These are phyloP conservation scores for Drosophila dunni DNA, from an alignment of 1,140 invertebrate genomes.

Conservation along the genomic window DNA sequence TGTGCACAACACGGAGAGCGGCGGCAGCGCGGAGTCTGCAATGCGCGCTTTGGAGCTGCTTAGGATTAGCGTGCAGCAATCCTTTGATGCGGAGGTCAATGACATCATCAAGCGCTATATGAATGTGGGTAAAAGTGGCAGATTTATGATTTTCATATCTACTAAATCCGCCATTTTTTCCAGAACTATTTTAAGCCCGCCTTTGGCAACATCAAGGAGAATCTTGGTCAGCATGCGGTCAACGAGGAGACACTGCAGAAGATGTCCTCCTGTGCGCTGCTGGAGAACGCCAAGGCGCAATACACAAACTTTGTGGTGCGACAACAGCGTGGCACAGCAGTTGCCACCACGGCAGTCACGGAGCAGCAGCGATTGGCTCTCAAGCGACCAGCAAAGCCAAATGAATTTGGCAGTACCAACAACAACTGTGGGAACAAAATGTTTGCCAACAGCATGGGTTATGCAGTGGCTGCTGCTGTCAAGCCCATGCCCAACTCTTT, in stretches of 20 bases:
- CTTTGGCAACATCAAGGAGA: conserved; percentile 82
- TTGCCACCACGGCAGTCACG: conserved; percentile 5
- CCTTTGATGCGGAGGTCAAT: conserved; percentile 88
- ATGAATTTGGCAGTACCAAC: conserved; percentile 36
- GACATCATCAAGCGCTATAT: conserved; percentile 87
- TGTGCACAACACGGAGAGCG: conserved; percentile 55
- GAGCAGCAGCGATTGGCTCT: conserved; percentile 63
- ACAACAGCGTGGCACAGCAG: conserved; percentile 50
- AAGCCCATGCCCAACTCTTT: conserved; percentile 59
- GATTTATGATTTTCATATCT: background rate
- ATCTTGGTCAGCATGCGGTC: conserved; percentile 74
- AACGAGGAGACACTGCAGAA: conserved; percentile 79
- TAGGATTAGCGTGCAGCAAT: conserved; percentile 87
- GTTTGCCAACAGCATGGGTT: conserved; percentile 45
- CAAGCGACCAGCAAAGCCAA: conserved; percentile 62
- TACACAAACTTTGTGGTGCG: conserved; percentile 75
- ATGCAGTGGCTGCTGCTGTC: conserved; percentile 26
- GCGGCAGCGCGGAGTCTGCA: conserved; percentile 84
- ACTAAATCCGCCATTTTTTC: background rate
- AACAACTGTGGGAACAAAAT: conserved; percentile 38
- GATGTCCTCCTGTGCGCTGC: conserved; percentile 77
- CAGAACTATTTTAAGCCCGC: conserved; percentile 82
- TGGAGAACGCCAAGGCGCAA: conserved; percentile 82
- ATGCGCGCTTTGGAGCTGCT: conserved; percentile 87
- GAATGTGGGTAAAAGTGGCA: conserved; percentile 82